Evolutionary conservation across 92 coral and sea anemone genomes (phyloP).

Genomic region (Meandrina meandrites): DNA sequence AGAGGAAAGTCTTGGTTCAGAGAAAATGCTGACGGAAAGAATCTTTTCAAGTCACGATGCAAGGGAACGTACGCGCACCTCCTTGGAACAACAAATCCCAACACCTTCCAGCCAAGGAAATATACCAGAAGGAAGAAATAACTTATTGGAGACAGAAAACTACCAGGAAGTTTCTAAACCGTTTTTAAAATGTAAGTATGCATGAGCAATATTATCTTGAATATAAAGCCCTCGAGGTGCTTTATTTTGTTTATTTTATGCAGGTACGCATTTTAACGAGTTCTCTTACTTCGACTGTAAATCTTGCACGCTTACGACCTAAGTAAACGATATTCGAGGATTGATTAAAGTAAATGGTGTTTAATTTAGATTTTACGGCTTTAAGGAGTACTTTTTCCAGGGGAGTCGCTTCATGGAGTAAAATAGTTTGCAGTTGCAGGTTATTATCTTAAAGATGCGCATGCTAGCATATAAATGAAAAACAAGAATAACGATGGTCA

Average conservation of each 20-base stretch:
- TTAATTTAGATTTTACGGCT: not conserved
- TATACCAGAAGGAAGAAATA: not conserved
- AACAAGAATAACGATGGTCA: not conserved
- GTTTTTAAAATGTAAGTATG: conserved; percentile 14
- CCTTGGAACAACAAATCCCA: not conserved
- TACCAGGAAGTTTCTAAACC: not conserved
- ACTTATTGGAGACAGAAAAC: not conserved
- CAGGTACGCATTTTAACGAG: too few species aligned
- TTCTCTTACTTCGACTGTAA: too few species aligned
- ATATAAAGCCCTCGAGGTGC: too few species aligned
- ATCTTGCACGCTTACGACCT: too few species aligned
- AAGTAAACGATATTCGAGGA: too few species aligned
- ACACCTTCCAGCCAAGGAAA: not conserved
- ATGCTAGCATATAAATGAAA: too few species aligned
- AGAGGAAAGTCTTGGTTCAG: not conserved
- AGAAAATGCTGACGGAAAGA: not conserved
- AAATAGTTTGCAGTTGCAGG: not conserved
- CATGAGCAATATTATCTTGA: not conserved
- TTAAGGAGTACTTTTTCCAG: not conserved
- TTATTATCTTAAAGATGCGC: not conserved
- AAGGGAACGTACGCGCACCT: not conserved
- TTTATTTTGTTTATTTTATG: too few species aligned
- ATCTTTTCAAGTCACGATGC: not conserved
- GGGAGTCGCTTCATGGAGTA: not conserved
- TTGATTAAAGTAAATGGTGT: not conserved